Conservation (phyloP, 2,113 vertebrate species). For the Caracal caracal region DNA sequence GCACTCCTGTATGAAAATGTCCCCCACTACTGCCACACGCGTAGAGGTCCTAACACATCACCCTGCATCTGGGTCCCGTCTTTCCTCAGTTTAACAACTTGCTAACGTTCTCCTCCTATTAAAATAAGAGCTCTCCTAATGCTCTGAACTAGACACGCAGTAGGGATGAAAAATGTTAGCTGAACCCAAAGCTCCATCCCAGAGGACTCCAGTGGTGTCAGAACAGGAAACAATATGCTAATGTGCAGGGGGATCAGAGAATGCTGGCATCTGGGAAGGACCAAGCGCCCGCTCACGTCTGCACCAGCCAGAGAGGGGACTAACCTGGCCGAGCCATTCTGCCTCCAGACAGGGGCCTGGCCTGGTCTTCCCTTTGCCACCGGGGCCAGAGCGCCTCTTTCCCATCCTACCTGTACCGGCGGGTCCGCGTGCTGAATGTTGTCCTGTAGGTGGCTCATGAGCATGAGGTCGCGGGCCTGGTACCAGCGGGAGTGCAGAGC, state of each 20-base stretch:
- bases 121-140: neutral
- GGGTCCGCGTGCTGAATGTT: constrained; percentile 96
- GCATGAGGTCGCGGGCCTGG: constrained; percentile 95
- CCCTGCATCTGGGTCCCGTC: neutral
- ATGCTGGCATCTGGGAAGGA: neutral
- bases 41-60: neutral
- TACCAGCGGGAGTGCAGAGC: constrained; percentile 96
- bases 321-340: neutral
- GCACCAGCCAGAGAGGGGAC: neutral
- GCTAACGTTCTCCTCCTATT: neutral
- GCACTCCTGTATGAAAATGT: neutral
- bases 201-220: neutral
- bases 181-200: neutral
- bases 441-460: constrained; percentile 96
- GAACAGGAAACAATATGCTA: neutral
- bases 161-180: neutral
- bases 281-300: neutral
- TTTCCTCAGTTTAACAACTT: neutral
- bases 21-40: neutral
- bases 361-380: neutral
- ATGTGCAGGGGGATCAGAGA: neutral
- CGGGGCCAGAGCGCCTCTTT: too few relatives aligned
- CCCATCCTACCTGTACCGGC: constrained; percentile 90
- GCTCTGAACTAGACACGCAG: neutral
- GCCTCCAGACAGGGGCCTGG: neutral